phyloP scores from a whole-genome alignment of 2,888 invertebrate genomes.

The Pseudolycoriella hygida region DNA sequence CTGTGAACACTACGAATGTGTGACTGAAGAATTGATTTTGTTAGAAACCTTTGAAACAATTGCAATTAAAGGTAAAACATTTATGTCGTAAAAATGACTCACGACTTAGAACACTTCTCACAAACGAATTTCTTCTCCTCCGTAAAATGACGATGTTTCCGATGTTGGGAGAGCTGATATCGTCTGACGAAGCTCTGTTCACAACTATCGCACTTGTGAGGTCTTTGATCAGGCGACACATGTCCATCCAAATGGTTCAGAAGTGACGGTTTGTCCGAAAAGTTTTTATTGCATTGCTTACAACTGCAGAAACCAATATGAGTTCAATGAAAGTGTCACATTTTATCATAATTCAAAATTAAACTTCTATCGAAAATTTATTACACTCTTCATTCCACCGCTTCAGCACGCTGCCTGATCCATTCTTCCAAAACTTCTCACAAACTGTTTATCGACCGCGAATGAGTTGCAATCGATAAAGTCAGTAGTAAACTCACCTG shows the following conservation, averaged over 20 bases:
- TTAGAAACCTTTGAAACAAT: not conserved
- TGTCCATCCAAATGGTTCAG: not conserved
- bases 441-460: too few species aligned
- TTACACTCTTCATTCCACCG: too few species aligned
- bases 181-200: conserved; percentile 4
- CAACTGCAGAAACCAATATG: not conserved
- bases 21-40: not conserved
- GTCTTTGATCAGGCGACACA: not conserved
- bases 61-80: not conserved
- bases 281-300: not conserved
- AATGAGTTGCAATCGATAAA: too few species aligned
- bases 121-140: not conserved
- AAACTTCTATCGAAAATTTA: too few species aligned
- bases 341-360: too few species aligned
- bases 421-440: too few species aligned
- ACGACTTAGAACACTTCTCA: not conserved
- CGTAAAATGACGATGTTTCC: not conserved
- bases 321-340: not conserved
- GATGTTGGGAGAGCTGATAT: conserved; percentile 6
- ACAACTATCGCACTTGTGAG: conserved; percentile 4
- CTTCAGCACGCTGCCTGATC: too few species aligned
- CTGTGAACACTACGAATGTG: not conserved
- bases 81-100: not conserved
- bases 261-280: not conserved
- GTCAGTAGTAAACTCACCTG: not conserved